Conservation (phyloP, 2,113 vertebrate genomes). For the Eptatretus burgeri region DNA sequence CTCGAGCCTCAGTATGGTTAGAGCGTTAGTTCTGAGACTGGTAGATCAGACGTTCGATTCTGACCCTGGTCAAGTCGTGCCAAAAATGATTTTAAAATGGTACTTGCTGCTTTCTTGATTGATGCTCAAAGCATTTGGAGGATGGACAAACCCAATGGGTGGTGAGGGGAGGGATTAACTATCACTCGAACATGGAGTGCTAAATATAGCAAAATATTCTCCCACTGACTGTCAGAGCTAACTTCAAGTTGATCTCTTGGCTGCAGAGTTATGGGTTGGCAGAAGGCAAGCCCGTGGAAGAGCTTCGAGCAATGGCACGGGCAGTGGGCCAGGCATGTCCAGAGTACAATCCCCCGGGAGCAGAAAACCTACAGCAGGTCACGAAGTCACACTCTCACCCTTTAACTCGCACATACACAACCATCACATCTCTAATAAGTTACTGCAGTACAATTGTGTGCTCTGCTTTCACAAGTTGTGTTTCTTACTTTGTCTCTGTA, state of each 20-base stretch:
- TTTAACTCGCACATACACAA: not conserved
- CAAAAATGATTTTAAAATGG: no score
- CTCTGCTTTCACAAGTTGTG: not conserved
- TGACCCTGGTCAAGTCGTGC: no score
- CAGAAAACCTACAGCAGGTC: constrained; percentile 63
- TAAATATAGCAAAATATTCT: no score
- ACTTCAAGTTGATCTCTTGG: constrained; percentile 7
- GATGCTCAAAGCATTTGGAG: no score
- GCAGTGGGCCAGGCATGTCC: constrained; percentile 37
- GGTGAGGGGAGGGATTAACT: no score
- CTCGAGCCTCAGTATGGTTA: no score
- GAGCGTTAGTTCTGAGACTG: no score
- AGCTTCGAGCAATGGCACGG: constrained; percentile 63
- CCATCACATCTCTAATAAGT: not conserved
- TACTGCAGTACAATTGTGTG: not conserved
- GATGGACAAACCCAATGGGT: no score
- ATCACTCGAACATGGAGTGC: no score
- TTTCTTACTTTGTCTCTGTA: not conserved
- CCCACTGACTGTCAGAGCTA: not conserved
- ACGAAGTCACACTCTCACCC: not conserved
- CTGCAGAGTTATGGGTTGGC: constrained; percentile 45
- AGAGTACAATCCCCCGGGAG: constrained; percentile 48
- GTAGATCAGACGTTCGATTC: no score
- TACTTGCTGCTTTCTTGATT: no score
- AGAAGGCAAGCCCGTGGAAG: constrained; percentile 39